phyloP scores from a whole-genome alignment of 2,888 invertebrate genomes.

The Autographa pulchrina region DNA sequence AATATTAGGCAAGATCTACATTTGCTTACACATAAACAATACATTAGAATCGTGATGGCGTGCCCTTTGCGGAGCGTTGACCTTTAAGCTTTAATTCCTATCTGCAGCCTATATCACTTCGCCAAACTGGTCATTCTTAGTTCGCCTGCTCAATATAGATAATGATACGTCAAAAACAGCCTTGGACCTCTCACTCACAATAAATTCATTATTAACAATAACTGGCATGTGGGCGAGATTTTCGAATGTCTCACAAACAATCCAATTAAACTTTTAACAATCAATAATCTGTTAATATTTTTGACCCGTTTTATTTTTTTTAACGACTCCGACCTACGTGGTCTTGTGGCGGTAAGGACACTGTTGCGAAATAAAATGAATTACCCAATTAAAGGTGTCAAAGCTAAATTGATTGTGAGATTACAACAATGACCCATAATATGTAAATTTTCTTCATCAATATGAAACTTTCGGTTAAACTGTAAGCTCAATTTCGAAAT shows the following conservation, averaged over 20 bases:
- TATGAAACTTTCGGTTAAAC: too few relatives aligned
- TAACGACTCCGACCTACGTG: conserved; percentile 1
- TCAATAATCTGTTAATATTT: conserved; percentile 38
- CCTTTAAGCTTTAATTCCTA: conserved; percentile 75
- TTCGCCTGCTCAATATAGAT: conserved; percentile 70
- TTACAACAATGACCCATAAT: conserved; percentile 24
- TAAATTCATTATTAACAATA: conserved; percentile 76
- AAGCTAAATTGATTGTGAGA: conserved; percentile 30
- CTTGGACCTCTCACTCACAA: conserved; percentile 81
- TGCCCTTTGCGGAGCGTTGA: conserved; percentile 74
- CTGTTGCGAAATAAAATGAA: conserved; percentile 10
- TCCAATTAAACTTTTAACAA: conserved; percentile 60
- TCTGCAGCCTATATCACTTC: conserved; percentile 75
- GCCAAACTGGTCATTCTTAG: conserved; percentile 75
- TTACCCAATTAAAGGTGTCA: conserved; percentile 24
- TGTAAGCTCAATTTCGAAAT: too few relatives aligned
- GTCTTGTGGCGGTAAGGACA: conserved; percentile 12
- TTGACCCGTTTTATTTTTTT: neutral
- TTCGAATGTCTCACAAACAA: conserved; percentile 60
- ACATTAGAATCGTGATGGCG: conserved; percentile 70
- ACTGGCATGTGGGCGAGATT: conserved; percentile 63
- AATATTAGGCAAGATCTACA: conserved; percentile 50
- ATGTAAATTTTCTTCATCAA: neutral
- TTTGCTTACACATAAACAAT: conserved; percentile 64
- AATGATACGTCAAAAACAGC: conserved; percentile 72